Evolutionary conservation across 1,140 invertebrate species (phyloP), one percentile per base, ranked within the genome.

Genomic region (Scaptomyza montana): DNA sequence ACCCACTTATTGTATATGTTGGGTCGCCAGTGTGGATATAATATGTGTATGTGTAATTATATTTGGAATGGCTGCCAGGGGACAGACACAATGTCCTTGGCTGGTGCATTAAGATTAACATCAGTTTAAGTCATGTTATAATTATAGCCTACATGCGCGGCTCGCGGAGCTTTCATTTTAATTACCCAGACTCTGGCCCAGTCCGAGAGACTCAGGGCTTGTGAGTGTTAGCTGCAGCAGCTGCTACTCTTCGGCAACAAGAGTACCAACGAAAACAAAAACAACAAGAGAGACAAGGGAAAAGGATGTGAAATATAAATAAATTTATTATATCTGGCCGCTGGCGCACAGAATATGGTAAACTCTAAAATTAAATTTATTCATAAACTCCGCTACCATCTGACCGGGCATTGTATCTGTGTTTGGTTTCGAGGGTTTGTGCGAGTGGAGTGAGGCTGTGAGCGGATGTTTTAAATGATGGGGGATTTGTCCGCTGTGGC

Each of bases 291-390:
- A 66, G 43, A 47, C 45, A 6, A 50, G 30, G 70, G 68, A 77
- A 62, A 74, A 61, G 80, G 85, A 89, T 74, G 77, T 89, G 70
- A 89, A 82, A 84, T 89, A 89, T 89, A 89, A 89, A 89, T 89
- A 84, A 85, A 89, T 89, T 89, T 89, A 89, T 89, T 89, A 89
- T 89, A 75, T 66, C 82, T 78, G 66, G 66, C 64, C 67, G 66
- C 51, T 53, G 75, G 79, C 72, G 78, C 71, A 68, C 61, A 65
- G 73, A 73, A 66, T 76, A 80, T 80, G 79, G 72, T 68, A 78
- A 89, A 80, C 77, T 89, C 84, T 89, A 89, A 86, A 89, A 89
- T 89, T 77, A 89, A 89, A 89, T 89, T 89, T 89, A 89, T 89
- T 89, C 80, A 89, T 84, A 89, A 89, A 80, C 79, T 4, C 68